Conservation (phyloP, 2,797 vertebrate genomes). For the Pangasius mekongensis region DNA sequence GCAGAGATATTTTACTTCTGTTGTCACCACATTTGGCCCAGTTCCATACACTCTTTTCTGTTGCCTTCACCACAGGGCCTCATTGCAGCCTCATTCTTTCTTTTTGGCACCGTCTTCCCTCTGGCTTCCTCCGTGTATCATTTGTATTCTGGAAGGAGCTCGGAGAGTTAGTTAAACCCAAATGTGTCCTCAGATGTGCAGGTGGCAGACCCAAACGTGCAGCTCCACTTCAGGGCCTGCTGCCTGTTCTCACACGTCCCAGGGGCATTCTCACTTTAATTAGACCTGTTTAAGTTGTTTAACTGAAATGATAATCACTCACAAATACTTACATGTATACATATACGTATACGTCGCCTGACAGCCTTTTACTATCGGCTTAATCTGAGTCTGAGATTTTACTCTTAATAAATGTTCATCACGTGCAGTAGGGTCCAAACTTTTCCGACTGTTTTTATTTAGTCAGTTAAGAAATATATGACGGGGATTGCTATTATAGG, state of each 20-base stretch:
- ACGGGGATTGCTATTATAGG: not conserved
- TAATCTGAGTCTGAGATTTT: not conserved
- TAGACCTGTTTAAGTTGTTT: slow-evolving; percentile 28
- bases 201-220: slow-evolving; percentile 37
- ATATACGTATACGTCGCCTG: not conserved
- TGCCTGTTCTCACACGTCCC: slow-evolving; percentile 18
- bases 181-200: slow-evolving; percentile 43
- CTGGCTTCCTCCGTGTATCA: slow-evolving; percentile 24
- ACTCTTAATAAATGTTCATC: not conserved
- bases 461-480: not conserved
- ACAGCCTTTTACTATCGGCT: not conserved
- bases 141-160: slow-evolving; percentile 56
- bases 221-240: slow-evolving; percentile 22
- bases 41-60: slow-evolving; percentile 28
- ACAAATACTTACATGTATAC: not conserved
- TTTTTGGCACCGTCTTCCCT: slow-evolving; percentile 42
- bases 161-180: slow-evolving; percentile 46
- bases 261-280: slow-evolving; percentile 22
- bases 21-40: not conserved
- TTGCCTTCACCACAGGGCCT: slow-evolving; percentile 51
- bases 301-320: slow-evolving; percentile 22
- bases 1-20: not conserved
- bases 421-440: not conserved
- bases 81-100: slow-evolving; percentile 30
- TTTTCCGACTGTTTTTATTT: not conserved